Evolutionary conservation across 2,797 vertebrate genomes (phyloP), one percentile per base, ranked within the genome.

Genomic region (Hybognathus amarus): DNA sequence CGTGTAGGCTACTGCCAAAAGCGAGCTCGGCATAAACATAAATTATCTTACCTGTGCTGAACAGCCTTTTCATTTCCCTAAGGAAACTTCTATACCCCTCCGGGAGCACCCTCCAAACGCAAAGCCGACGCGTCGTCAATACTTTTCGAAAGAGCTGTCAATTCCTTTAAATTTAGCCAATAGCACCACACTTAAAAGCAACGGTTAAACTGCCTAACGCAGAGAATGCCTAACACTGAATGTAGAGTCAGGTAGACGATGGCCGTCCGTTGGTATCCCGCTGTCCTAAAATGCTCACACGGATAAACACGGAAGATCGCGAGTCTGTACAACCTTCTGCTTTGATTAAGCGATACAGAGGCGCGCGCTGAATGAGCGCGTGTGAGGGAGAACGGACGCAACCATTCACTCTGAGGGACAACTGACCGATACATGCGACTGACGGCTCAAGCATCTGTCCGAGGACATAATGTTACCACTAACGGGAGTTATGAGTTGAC

Each of bases 401-500:
- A 91, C 90, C 91, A 91, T 88, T 87, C 85, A 74, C 85, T 67
- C 75, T 77, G 68, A 80, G 89, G 88, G 87, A 89, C 81, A 88
- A 77, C 59, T 80, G 80, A 68, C 80, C 76, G 50, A 38, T 40
- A 54, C 70, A 64, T 12, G 10, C 22, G 42, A 40, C 8, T 12
- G 10, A n/a, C n/a, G 52, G 5, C 9, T 40, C 52, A 63, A 59
- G 20, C 61, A 40, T 52, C 45, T 66, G 69, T 40, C 61, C 47
- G 11, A 40, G 36, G 36, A 22, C 54, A 71, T 30, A 45, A 45
- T 42, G 27, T n/a, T 33, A 30, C 12, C 4, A 18, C 73, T 42
- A 47, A 76, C 24, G 36, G 24, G 27, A 74, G 17, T 77, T 59
- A 45, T 3, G 11, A 45, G 64, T 30, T 61, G 4, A 70, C 50